Evolutionary conservation across 2,888 invertebrate species (phyloP).

Genomic region (Apamea anceps): DNA sequence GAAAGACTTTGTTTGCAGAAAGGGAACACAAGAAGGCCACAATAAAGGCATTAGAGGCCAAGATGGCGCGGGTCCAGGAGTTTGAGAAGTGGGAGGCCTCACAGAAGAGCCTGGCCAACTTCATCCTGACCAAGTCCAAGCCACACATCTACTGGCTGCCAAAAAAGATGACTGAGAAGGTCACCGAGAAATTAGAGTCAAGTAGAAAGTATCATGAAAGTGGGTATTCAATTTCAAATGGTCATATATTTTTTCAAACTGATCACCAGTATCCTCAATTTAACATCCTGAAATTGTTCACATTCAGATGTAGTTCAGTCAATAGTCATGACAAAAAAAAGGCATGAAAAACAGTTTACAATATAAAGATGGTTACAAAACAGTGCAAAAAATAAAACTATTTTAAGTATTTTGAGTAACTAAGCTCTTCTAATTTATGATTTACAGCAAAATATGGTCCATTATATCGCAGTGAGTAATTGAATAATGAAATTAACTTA

Average conservation of each 20-base stretch:
- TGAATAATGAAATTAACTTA: conserved; percentile 3
- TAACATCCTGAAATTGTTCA: not conserved
- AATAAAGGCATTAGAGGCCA: conserved; percentile 96
- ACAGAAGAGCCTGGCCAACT: conserved; percentile 94
- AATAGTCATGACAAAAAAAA: not conserved
- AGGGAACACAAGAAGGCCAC: conserved; percentile 96
- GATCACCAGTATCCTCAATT: not conserved
- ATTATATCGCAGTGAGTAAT: conserved; percentile 83
- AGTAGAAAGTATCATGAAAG: conserved; percentile 92
- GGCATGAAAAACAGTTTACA: not conserved
- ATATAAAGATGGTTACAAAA: not conserved
- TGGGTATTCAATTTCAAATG: conserved; percentile 78
- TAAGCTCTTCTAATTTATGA: conserved; percentile 46
- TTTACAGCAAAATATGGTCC: conserved; percentile 83
- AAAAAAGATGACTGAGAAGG: conserved; percentile 93
- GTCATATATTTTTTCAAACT: not conserved
- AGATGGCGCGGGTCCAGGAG: conserved; percentile 96
- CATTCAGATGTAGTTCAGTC: not conserved
- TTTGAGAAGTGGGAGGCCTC: conserved; percentile 96
- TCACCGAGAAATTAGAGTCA: conserved; percentile 91
- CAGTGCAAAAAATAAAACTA: not conserved
- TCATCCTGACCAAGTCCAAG: conserved; percentile 96
- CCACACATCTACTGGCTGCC: conserved; percentile 97
- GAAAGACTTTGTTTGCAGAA: conserved; percentile 95
- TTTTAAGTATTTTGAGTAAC: not conserved